Evolutionary conservation across 2,113 vertebrate species (phyloP), one percentile per base, ranked within the genome.

Genomic region (Archocentrus centrarchus): DNA sequence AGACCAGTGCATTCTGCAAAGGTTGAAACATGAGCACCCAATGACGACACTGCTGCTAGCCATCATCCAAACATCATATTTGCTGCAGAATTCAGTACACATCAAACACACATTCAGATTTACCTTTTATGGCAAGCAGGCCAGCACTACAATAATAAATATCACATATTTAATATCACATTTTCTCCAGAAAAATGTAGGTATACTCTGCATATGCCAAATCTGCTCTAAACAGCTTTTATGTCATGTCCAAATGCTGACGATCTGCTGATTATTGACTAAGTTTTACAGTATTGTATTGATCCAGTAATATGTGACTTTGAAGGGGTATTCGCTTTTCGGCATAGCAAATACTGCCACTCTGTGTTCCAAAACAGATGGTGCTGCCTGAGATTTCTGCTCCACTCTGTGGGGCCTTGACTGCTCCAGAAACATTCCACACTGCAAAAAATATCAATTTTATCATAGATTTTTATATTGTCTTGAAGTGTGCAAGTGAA

Each of bases 341-440:
- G 81, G 78, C 75, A 91, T 82, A 95, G 95, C 86, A 91, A 96
- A 96, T 92, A 95, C 94, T 96, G 95, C 95, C 96, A 94, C 95
- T 92, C 82, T 93, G 95, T 94, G 95, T 95, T 90, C 77, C 89
- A 86, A 92, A 84, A 58, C 81, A 82, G 93, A 93, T 59, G 77
- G 90, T 94, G 92, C 93, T 90, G 86, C 86, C 44, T 78, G 64
- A 85, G 57, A 84, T 32, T 84, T 77, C 24, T 75, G 22, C 84
- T 82, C 57, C 4, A 13, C 66, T 75, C 61, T 85, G 11, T 50
- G 39, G 60, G 39, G 17, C 53, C 13, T 55, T 30, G 17, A 62
- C 81, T 70, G 30, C 57, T 41, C 11, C 75, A 39, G 13, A 70
- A 70, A 47, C 15, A 44, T 3, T 60, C 6, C 61, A 75, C 76